Conservation (phyloP, 2,888 invertebrate genomes). For the Reticulitermes lucifugus region DNA sequence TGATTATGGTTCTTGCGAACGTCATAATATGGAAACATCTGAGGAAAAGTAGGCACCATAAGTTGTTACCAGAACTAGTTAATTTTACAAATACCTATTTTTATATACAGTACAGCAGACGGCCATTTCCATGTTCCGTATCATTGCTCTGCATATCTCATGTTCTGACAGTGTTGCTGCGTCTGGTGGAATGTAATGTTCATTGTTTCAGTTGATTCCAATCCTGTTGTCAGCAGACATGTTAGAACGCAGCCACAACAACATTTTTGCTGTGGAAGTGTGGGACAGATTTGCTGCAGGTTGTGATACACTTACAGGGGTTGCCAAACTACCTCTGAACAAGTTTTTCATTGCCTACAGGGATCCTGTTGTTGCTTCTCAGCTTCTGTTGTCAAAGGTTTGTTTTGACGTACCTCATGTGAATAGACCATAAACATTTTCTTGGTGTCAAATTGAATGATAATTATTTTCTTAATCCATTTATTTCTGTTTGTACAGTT, state of each 20-base stretch:
- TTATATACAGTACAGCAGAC: too few species aligned
- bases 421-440: too few species aligned
- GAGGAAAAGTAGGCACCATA: too few species aligned
- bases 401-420: constrained; percentile 7
- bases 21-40: too few species aligned
- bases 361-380: constrained; percentile 68
- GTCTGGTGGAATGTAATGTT: constrained; percentile 33
- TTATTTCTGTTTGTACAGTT: too few species aligned
- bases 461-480: too few species aligned
- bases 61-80: too few species aligned
- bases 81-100: too few species aligned
- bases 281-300: constrained; percentile 62
- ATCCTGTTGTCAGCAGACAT: constrained; percentile 68
- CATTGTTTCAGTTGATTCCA: constrained; percentile 66
- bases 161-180: neutral
- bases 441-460: too few species aligned
- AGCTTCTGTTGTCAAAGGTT: constrained; percentile 69
- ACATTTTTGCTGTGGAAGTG: constrained; percentile 68
- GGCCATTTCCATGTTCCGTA: too few species aligned
- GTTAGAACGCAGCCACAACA: constrained; percentile 68
- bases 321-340: constrained; percentile 69
- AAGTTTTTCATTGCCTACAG: constrained; percentile 72
- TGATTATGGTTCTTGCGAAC: too few species aligned
- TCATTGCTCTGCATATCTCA: too few species aligned
- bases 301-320: constrained; percentile 64